Base-by-base conservation (phyloP, 2,113 vertebrate genomes). In the Pelecanus crispus region DNA sequence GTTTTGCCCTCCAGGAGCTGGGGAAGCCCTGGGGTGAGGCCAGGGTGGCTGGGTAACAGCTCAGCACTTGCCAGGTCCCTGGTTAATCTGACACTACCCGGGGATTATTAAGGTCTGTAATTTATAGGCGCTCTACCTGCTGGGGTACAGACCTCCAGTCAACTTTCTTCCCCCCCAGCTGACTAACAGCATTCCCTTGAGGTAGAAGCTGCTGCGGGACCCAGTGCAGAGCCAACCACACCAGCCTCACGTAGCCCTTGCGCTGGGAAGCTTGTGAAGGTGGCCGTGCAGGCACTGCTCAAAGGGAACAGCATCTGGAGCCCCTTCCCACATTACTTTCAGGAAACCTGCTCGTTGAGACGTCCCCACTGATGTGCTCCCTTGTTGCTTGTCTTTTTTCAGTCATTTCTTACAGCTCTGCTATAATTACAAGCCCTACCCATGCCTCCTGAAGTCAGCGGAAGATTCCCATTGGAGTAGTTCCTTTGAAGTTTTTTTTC, bases 211-310 rank as follows among this genome's bases (percentile, higher is more conserved):
- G 40, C 85, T 14, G 15, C 2, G 47, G n/a, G 55, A 19, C 45
- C 8, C 49, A 10, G 11, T 0, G 34, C 7, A 50, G 49, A 75
- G 47, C 38, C 25, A 15, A 49, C 42, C 22, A 2, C 63, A 32
- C 21, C 59, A 22, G 56, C 34, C 38, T 21, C 6, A 1, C 1
- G 0, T 0, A 72, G 42, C 29, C 25, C 56, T 17, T 7, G 32
- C 26, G 45, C 61, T 34, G 29, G 42, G 32, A 38, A 44, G 9
- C 28, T 13, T 10, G 17, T 24, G 15, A 22, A 49, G 50, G 73
- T 40, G 70, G 15, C 17, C 2, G 0, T 7, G 15, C 34, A 74
- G 36, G 66, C 81, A 31, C 81, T 22, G 28, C 50, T 16, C 15
- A 3, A 24, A 9, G 6, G 70, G 20, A 84, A 3, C 4, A 31